Conservation (phyloP, 2,113 vertebrate species). For the Orycteropus afer region DNA sequence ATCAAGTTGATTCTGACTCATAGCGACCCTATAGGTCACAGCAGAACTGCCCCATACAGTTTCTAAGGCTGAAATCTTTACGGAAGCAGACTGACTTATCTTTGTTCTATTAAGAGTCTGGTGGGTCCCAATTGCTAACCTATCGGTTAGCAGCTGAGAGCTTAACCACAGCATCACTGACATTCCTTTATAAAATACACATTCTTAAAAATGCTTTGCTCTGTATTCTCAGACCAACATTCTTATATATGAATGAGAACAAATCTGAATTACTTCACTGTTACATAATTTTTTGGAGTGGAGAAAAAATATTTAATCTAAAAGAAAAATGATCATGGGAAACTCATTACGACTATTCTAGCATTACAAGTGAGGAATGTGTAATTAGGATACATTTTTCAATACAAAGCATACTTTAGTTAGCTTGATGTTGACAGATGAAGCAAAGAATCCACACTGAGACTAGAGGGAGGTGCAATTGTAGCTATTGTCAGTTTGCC, state of each 20-base stretch:
- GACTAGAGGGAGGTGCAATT: background rate
- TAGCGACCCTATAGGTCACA: background rate
- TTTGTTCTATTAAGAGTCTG: background rate
- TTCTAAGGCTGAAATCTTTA: background rate
- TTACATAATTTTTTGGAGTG: background rate
- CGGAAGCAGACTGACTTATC: background rate
- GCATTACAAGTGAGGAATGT: constrained; percentile 69
- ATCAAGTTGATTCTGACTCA: background rate
- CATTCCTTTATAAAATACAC: constrained; percentile 28
- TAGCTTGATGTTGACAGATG: constrained; percentile 60
- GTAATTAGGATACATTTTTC: constrained; percentile 77
- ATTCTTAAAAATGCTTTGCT: constrained; percentile 58
- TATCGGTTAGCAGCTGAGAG: background rate
- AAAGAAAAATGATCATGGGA: constrained; percentile 66
- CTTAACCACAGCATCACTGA: background rate
- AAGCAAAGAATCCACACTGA: constrained; percentile 43
- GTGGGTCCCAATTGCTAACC: background rate
- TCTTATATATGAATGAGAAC: constrained; percentile 39
- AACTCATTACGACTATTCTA: constrained; percentile 72
- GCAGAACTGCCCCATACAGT: background rate
- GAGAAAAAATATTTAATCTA: constrained; percentile 49
- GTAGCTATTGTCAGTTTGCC: constrained; percentile 60
- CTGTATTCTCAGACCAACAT: constrained; percentile 43
- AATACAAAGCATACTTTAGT: constrained; percentile 74
- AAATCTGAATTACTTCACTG: constrained; percentile 28